These are phyloP conservation scores for Gasteruption jaculator DNA, from an alignment of 2,888 invertebrate genomes.

Conservation along the genomic window DNA sequence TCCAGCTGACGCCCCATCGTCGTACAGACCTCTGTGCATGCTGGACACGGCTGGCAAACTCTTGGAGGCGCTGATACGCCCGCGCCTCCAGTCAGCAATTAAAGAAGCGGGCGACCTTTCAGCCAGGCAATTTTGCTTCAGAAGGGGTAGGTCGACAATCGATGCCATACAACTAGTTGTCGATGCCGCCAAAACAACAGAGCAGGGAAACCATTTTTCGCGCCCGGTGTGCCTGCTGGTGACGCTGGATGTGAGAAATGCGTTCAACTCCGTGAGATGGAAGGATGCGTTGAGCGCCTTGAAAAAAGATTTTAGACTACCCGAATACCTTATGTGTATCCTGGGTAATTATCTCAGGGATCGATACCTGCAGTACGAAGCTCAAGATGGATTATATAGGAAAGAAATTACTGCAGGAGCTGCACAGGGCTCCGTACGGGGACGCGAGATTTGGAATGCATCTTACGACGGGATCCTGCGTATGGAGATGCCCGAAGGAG, in stretches of 20 bases:
- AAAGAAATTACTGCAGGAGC: constrained; percentile 4
- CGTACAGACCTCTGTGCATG: constrained; percentile 32
- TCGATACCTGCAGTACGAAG: constrained; percentile 18
- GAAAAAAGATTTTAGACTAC: constrained; percentile 21
- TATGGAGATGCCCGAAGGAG: constrained; percentile 15
- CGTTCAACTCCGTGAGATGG: constrained; percentile 23
- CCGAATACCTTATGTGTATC: constrained; percentile 17
- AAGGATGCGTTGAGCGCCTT: constrained; percentile 19
- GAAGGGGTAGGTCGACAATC: constrained; percentile 21
- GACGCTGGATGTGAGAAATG: constrained; percentile 19
- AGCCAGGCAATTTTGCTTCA: constrained; percentile 11
- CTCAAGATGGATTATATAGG: constrained; percentile 1
- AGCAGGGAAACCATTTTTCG: constrained; percentile 13
- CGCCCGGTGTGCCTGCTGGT: constrained; percentile 21
- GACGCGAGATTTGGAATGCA: constrained; percentile 12
- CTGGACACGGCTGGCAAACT: constrained; percentile 25
- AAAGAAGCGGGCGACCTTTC: constrained; percentile 15
- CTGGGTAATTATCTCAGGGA: constrained; percentile 20
- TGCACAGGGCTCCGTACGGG: constrained; percentile 14
- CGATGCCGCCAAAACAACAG: constrained; percentile 9
- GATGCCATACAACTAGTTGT: constrained; percentile 19
- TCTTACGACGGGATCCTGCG: constrained; percentile 5
- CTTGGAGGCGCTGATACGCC: constrained; percentile 29
- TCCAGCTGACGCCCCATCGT: constrained; percentile 14
- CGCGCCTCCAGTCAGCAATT: constrained; percentile 22